Conservation (phyloP, 2,113 vertebrate genomes). For the Ceratotherium simum region DNA sequence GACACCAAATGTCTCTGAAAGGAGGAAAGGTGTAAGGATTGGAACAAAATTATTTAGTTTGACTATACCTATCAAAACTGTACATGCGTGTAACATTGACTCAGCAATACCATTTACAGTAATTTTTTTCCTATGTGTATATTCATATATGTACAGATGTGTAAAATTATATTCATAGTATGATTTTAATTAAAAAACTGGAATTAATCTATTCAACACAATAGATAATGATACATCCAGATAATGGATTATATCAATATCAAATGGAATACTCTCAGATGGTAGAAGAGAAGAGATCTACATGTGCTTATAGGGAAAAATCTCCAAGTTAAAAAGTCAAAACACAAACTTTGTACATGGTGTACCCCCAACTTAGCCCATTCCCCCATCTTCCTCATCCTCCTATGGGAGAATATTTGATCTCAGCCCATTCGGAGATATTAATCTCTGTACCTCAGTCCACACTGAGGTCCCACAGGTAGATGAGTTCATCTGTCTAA, state of each 20-base stretch:
- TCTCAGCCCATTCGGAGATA: background rate
- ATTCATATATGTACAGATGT: background rate
- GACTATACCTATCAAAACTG: background rate
- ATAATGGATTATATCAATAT: background rate
- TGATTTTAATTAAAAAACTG: background rate
- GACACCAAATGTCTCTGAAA: background rate
- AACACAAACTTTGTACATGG: background rate
- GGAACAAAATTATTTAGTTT: background rate
- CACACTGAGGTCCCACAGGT: background rate
- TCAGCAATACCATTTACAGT: background rate
- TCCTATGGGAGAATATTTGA: background rate
- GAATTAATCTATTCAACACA: background rate
- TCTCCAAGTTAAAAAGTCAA: background rate
- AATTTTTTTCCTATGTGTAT: background rate
- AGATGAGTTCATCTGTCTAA: background rate
- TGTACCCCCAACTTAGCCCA: background rate
- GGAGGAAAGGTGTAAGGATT: background rate
- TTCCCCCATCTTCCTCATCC: background rate
- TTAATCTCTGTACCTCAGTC: background rate
- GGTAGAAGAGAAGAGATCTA: background rate
- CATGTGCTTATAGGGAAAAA: background rate
- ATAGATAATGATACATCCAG: background rate
- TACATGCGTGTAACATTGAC: background rate
- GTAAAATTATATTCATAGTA: background rate
- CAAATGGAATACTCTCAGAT: background rate